Percentiles rank a stretch among this genome's conserved stretches.
phyloP scores from a whole-genome alignment of 2,797 vertebrate species.

The Alcedo atthis region DNA sequence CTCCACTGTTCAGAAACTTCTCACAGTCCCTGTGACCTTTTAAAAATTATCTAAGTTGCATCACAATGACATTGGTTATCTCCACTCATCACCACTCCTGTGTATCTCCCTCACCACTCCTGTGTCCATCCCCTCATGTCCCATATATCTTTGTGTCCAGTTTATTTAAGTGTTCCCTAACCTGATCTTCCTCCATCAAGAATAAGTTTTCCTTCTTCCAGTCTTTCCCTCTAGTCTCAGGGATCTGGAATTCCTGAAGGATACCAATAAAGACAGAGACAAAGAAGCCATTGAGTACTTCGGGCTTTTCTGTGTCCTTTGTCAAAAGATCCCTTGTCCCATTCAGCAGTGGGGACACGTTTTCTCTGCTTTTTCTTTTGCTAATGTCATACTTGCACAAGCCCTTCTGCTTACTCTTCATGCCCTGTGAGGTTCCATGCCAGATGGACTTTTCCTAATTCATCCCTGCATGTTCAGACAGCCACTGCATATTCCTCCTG shows the following conservation, averaged over 20 bases:
- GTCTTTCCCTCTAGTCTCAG: background rate
- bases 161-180: background rate
- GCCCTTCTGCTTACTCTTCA: background rate
- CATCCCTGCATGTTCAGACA: background rate
- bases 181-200: background rate
- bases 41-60: background rate
- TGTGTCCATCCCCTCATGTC: background rate
- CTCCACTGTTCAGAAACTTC: background rate
- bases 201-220: background rate
- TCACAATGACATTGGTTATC: background rate
- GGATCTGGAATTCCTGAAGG: background rate
- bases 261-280: background rate
- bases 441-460: background rate
- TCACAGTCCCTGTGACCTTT: background rate
- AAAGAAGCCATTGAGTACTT: background rate
- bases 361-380: background rate
- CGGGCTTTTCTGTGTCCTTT: background rate
- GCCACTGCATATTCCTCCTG: background rate
- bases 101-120: no score
- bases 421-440: fast-evolving
- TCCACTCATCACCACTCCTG: background rate
- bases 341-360: background rate
- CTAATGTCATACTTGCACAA: background rate
- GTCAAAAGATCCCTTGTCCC: background rate
- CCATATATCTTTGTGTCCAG: background rate